These are phyloP conservation scores for Nothoprocta pentlandii DNA, from an alignment of 2,113 vertebrate species.

Conservation along the genomic window DNA sequence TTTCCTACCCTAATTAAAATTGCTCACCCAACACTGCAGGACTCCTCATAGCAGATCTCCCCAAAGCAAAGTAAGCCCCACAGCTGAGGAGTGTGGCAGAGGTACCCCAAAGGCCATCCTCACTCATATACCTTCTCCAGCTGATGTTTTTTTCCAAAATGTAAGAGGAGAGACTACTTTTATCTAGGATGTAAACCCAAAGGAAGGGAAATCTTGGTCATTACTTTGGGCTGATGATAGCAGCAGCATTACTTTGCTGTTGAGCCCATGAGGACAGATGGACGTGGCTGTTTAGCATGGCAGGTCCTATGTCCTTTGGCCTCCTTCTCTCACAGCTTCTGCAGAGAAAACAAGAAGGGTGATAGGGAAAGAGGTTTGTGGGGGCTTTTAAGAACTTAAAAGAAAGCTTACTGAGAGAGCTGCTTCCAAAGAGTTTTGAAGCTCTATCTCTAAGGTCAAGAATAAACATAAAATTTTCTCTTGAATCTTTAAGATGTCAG, in stretches of 20 bases:
- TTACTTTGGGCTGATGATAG: background rate
- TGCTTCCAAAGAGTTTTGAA: background rate
- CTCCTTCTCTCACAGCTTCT: background rate
- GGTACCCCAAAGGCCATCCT: background rate
- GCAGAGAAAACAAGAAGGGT: background rate
- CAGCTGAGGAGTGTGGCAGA: rapidly evolving
- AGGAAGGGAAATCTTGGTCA: background rate
- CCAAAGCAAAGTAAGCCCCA: rapidly evolving
- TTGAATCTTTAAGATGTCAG: conserved; percentile 56
- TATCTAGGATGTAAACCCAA: background rate
- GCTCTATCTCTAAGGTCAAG: background rate
- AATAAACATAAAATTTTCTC: background rate
- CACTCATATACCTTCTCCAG: background rate
- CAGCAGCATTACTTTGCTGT: background rate
- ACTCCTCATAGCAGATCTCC: background rate
- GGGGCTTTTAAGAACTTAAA: background rate
- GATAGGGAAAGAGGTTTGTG: background rate
- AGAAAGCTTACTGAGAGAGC: background rate
- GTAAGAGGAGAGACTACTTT: background rate
- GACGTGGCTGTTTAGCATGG: background rate
- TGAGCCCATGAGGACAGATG: background rate
- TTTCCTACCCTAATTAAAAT: background rate
- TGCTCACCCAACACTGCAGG: background rate
- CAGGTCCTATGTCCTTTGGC: background rate
- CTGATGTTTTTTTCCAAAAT: background rate